Evolutionary conservation across 2,113 vertebrate species (phyloP).

Genomic region (Myiozetetes cayanensis): DNA sequence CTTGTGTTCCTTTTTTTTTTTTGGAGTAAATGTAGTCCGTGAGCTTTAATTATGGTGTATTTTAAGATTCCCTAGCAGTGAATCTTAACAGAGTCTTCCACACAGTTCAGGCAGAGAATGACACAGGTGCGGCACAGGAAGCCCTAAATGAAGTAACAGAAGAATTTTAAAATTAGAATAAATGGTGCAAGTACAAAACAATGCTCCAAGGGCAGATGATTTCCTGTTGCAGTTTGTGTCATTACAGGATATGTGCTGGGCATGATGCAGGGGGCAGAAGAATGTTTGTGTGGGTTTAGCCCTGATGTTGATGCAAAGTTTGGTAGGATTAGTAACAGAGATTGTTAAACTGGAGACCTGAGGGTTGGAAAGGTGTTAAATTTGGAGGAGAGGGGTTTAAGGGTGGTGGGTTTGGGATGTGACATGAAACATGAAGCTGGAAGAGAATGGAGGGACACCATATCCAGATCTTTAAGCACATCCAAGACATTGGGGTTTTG

Average conservation of each 20-base stretch:
- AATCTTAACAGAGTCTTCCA: neutral
- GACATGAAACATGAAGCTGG: neutral
- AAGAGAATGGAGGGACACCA: neutral
- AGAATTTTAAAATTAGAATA: conserved; percentile 56
- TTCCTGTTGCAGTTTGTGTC: conserved; percentile 18
- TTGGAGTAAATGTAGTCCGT: neutral
- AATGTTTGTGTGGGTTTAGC: neutral
- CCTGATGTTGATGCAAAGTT: neutral
- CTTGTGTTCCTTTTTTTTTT: neutral
- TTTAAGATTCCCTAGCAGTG: conserved; percentile 18
- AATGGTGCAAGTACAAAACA: neutral
- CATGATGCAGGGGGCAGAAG: neutral
- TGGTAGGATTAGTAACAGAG: neutral
- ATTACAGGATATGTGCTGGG: neutral
- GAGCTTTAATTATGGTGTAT: conserved; percentile 25
- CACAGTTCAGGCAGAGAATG: neutral
- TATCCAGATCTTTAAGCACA: neutral
- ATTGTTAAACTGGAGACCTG: neutral
- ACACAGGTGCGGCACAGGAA: conserved; percentile 45
- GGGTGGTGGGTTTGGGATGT: fast-evolving
- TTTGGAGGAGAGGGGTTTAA: neutral
- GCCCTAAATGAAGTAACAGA: conserved; percentile 21
- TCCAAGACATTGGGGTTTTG: neutral
- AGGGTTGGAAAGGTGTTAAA: neutral
- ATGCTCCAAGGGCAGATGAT: neutral